phyloP scores from a whole-genome alignment of 1,140 invertebrate species.

The Trichonephila inaurata region DNA sequence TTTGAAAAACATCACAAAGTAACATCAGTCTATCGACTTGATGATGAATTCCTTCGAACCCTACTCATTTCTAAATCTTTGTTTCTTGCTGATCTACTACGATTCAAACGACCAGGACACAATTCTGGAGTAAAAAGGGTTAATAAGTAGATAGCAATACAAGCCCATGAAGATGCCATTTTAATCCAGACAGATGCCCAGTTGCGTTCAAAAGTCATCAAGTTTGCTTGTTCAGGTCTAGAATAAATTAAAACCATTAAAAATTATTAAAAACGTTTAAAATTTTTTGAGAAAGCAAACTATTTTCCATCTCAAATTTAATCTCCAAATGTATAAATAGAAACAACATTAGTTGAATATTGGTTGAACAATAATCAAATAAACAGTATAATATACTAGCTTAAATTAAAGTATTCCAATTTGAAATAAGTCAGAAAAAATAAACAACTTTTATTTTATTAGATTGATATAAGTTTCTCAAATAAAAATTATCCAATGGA shows the following conservation, averaged over 20 bases:
- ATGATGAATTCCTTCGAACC: slow-evolving; percentile 15
- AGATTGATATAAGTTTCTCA: too few species aligned
- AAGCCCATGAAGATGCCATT: slow-evolving; percentile 79
- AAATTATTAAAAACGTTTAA: too few species aligned
- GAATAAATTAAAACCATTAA: not conserved
- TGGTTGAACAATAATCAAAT: too few species aligned
- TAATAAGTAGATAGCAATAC: slow-evolving; percentile 78
- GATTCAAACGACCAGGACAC: slow-evolving; percentile 71
- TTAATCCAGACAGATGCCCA: slow-evolving; percentile 79
- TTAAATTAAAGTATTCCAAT: too few species aligned
- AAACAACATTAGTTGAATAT: too few species aligned
- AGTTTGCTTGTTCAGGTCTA: slow-evolving; percentile 78
- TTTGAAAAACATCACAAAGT: not conserved
- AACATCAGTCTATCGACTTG: not conserved
- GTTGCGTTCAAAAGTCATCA: slow-evolving; percentile 78
- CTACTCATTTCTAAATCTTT: slow-evolving; percentile 61
- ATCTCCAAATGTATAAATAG: too few species aligned
- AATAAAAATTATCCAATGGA: too few species aligned
- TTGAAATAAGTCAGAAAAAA: too few species aligned
- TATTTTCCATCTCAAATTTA: too few species aligned
- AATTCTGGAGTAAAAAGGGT: slow-evolving; percentile 77
- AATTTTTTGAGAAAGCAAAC: too few species aligned
- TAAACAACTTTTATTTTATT: too few species aligned
- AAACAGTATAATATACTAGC: too few species aligned
- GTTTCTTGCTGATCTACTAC: slow-evolving; percentile 49